phyloP scores from a whole-genome alignment of 1,140 invertebrate species.

The Harpegnathos saltator region DNA sequence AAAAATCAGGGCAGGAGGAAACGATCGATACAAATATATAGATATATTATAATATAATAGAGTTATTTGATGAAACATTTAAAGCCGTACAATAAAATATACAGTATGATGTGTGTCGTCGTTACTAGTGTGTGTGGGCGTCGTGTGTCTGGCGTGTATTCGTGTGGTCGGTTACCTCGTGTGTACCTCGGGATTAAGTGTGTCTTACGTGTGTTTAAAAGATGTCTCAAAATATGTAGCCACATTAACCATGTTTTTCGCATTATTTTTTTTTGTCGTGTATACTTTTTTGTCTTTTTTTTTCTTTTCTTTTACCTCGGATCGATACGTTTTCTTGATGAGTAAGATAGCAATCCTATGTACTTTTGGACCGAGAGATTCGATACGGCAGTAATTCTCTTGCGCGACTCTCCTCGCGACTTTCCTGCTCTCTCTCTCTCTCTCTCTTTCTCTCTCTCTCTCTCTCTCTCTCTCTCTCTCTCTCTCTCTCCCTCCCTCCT shows the following conservation, averaged over 20 bases:
- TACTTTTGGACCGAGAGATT: slow-evolving; percentile 68
- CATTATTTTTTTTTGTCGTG: slow-evolving; percentile 22
- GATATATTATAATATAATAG: slow-evolving; percentile 84
- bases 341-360: slow-evolving; percentile 51
- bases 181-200: slow-evolving; percentile 22
- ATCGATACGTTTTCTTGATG: slow-evolving; percentile 54
- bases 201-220: slow-evolving; percentile 65
- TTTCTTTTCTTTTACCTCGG: slow-evolving; percentile 37
- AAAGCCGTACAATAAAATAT: slow-evolving; percentile 85
- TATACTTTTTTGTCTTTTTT: slow-evolving; percentile 24
- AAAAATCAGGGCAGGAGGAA: slow-evolving; percentile 64
- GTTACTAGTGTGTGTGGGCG: slow-evolving; percentile 57
- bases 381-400: slow-evolving; percentile 69
- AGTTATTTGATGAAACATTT: slow-evolving; percentile 85
- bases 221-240: slow-evolving; percentile 73
- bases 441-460: too few species aligned
- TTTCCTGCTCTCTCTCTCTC: too few species aligned
- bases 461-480: too few species aligned
- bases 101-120: slow-evolving; percentile 78
- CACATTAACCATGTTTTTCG: slow-evolving; percentile 60
- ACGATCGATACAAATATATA: slow-evolving; percentile 84
- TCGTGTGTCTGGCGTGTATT: slow-evolving; percentile 68
- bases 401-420: background rate
- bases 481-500: too few species aligned
- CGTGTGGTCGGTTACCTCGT: slow-evolving; percentile 47